Evolutionary conservation across 1,140 invertebrate species (phyloP).

Genomic region (Mycetomoellerius zeteki): DNA sequence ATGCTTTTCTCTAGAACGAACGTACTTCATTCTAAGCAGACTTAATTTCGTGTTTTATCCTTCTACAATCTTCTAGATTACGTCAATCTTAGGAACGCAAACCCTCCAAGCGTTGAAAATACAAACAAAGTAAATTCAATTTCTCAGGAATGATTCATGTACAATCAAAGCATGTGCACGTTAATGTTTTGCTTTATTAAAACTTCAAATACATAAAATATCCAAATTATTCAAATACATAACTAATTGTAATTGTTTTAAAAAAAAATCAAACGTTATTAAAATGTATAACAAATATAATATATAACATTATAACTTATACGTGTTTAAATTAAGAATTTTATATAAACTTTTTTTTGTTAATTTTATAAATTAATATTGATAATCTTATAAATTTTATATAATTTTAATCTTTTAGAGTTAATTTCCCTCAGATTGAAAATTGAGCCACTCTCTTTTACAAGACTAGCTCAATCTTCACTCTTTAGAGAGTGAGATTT

Average conservation of each 20-base stretch:
- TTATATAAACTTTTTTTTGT: not conserved
- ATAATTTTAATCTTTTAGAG: no score
- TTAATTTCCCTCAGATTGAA: no score
- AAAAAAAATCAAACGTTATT: not conserved
- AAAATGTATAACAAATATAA: not conserved
- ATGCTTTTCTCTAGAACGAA: not conserved
- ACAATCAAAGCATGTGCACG: not conserved
- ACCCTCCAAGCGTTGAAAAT: not conserved
- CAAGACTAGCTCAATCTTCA: no score
- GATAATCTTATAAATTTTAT: no score
- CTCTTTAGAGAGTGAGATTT: no score
- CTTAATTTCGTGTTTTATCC: conserved; percentile 30
- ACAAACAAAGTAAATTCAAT: conserved; percentile 1
- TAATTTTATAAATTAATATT: no score
- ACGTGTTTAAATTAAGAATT: not conserved
- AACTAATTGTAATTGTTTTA: no score
- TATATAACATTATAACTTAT: not conserved
- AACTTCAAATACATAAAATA: not conserved
- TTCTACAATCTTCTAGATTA: conserved; percentile 35
- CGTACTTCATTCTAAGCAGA: conserved; percentile 18
- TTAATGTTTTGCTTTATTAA: not conserved
- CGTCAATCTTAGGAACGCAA: conserved; percentile 9
- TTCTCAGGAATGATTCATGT: not conserved
- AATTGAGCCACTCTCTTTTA: no score
- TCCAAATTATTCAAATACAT: not conserved